Conservation (phyloP, 35 echinoderm and acorn worm species). For the Hemicentrotus pulcherrimus region DNA sequence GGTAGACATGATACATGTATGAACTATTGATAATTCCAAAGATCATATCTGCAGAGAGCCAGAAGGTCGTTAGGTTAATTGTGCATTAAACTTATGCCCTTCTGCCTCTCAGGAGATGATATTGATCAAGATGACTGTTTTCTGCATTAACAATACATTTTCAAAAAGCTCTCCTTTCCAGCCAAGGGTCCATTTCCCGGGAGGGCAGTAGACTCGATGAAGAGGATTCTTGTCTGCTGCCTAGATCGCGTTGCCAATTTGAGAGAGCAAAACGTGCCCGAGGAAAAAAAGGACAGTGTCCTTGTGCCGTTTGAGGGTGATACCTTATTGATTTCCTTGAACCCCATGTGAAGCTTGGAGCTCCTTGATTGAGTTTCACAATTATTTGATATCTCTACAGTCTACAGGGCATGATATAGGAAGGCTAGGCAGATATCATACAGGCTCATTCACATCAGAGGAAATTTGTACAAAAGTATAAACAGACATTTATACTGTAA, state of each 20-base stretch:
- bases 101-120: too few relatives aligned
- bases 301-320: background rate
- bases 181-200: background rate
- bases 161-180: background rate
- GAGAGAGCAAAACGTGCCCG: background rate
- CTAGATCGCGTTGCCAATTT: background rate
- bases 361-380: background rate
- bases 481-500: too few relatives aligned
- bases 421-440: background rate
- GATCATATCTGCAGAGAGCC: too few relatives aligned
- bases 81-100: too few relatives aligned
- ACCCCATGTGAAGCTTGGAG: conserved; percentile 2
- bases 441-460: background rate
- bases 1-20: too few relatives aligned
- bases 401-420: background rate
- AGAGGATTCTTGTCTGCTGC: background rate
- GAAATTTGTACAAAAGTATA: background rate
- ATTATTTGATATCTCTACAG: conserved; percentile 6
- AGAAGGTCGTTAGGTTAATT: too few relatives aligned
- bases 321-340: background rate
- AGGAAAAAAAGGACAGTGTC: background rate
- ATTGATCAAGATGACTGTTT: background rate
- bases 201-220: background rate
- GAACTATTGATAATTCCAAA: too few relatives aligned
- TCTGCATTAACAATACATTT: background rate